Evolutionary conservation across 2,797 vertebrate species (phyloP), one percentile per base, ranked within the genome.

Genomic region (Cetoscarus ocellatus): DNA sequence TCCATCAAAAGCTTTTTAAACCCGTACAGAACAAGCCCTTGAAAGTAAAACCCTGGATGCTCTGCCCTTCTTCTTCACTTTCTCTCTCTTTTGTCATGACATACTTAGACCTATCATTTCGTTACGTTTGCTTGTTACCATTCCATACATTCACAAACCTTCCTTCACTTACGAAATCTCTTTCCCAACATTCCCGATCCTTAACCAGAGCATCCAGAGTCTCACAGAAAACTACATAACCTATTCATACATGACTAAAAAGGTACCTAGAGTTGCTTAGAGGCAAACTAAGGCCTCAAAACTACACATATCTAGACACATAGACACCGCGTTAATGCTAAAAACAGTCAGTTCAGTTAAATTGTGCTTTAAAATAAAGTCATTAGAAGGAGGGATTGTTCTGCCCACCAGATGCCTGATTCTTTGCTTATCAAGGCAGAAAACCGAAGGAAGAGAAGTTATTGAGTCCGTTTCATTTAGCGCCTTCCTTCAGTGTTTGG

Each of bases 331-430:
- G 35, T 78, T 49, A 40, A 59, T 53, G 35, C 80, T 83, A 85
- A 79, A 83, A 89, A 88, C 61, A 86, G 86, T 91, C 85, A 52
- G 66, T 81, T 84, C 50, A 55, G 65, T 75, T 72, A 2, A 76
- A 61, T 90, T 93, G 92, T 93, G 92, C 92, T 93, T 93, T 79
- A 55, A 89, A 89, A 84, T 66, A 1, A 80, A 61, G 55, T 85
- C 15, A 1, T 85, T 79, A 79, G 88, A 84, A 71, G 71, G 60
- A 75, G 50, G 83, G 63, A 66, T 54, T 65, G 49, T 64, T 85
- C 55, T 35, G 34, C 18, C 48, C 70, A 18, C 38, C 0, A 5
- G 57, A 70, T 38, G 43, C 50, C 61, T 48, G 50, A 45, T 60
- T 60, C 35, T n/a, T 66, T 53, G 64, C 74, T 57, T 67, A 62